Evolutionary conservation across 2,113 vertebrate species (phyloP), one percentile per base, ranked within the genome.

Genomic region (Pipa parva): DNA sequence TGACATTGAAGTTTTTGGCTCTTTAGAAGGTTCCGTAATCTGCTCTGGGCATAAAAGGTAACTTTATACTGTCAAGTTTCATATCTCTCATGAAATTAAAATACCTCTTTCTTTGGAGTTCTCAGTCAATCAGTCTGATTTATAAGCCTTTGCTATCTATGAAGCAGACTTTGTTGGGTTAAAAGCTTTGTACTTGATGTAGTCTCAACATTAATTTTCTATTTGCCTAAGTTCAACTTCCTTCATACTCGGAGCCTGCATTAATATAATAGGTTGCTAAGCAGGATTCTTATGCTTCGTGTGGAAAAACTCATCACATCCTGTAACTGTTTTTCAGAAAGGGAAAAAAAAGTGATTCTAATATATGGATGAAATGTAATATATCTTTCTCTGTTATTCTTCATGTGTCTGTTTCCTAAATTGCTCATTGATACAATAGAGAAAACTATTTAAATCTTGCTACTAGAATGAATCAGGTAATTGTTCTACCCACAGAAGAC

Each of bases 21-120:
- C 45, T 73, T 63, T 64, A 74, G 60, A 74, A 63, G 71, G 24
- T 62, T 73, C 31, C 37, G n/a, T 48, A 76, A 76, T 71, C 33
- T 42, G 78, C 69, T 57, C 0, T 71, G 48, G 63, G 29, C 79
- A 78, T 80, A 60, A 75, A 80, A 45, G 29, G 36, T 27, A 77
- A 79, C 60, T 73, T 77, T 73, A 78, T 79, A 18, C 54, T 79
- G 71, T 72, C 72, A 82, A 71, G 45, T 74, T 72, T 76, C 71
- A 79, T 77, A 73, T 72, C 12, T 77, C 61, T 69, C 60, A 77
- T 74, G 59, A 72, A 70, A 48, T 73, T 49, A 72, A 72, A 81
- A 72, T 73, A 26, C 12, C 51, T 11, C 22, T 39, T 4, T 60
- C 65, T 60, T 39, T 58, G 17, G 54, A 48, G 39, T 24, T 46